Base-by-base conservation (phyloP, 2,797 vertebrate species). In the Steatocranus sp. region DNA sequence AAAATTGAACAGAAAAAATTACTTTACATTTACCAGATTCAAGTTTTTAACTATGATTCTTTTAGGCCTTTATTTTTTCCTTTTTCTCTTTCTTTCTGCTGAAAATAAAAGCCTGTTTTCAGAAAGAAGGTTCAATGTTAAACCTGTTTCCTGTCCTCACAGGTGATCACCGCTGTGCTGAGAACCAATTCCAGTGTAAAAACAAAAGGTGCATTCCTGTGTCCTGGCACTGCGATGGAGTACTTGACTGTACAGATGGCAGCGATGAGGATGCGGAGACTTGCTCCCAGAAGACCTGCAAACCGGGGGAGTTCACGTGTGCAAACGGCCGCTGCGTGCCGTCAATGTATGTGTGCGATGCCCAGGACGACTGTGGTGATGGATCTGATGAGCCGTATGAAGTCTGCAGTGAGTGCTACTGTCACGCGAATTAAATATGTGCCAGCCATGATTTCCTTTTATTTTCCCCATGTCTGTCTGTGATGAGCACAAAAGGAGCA, bases 141-240 rank as follows among this genome's bases (percentile, higher is more conserved):
- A 82, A 80, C n/a, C 61, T 51, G 23, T 27, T 17, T 27, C 53
- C 18, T 80, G 2, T 86, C 8, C 17, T 46, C 2, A 3, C 5
- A 96, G 95, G 94, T 75, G 93, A 95, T 89, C 94, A 95, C 82
- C 86, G 95, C 11, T 96, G 95, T 34, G 80, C 89, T 76, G 88
- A 78, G 6, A 96, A 95, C 86, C 93, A 96, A 87, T 96, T 95
- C 86, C 95, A 95, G 90, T 96, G 95, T 82, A 90, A 92, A 91
- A 91, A 94, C 91, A 95, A 95, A 80, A 77, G 78, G 14, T 96
- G 95, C 84, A 94, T 96, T 76, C 93, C 95, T 1, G 84, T 93
- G 32, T 84, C 94, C 38, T 94, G 87, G 89, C 95, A 95, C 85
- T 96, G 95, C 4, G 94, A 96, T 2, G 94, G 94, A 11, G 3